These are phyloP conservation scores for Cheirogaleus major DNA, from an alignment of 2,797 vertebrate genomes.

Conservation along the genomic window DNA sequence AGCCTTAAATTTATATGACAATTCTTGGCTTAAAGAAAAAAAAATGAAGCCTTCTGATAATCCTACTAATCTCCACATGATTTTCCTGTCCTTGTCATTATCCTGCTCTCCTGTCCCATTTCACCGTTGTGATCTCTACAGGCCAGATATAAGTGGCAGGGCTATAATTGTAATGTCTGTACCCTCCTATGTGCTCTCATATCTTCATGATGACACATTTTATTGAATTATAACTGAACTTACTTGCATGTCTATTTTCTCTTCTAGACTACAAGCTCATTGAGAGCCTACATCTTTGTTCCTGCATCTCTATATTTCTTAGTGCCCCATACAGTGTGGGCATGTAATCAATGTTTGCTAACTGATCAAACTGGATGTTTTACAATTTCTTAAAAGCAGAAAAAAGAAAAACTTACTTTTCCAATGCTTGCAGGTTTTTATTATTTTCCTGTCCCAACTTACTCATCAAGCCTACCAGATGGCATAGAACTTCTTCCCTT, in stretches of 20 bases:
- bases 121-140: neutral
- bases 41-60: neutral
- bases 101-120: neutral
- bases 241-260: neutral
- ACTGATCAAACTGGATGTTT: neutral
- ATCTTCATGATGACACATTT: neutral
- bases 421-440: neutral
- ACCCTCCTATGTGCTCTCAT: neutral
- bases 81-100: neutral
- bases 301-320: neutral
- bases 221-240: neutral
- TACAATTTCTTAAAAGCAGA: neutral
- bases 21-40: neutral
- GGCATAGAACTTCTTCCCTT: neutral
- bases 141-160: neutral
- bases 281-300: neutral
- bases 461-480: neutral
- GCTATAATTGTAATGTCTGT: neutral
- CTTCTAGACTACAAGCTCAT: neutral
- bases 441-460: neutral
- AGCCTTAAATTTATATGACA: neutral
- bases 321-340: too few species aligned
- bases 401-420: neutral
- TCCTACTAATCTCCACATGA: neutral
- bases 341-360: neutral